Evolutionary conservation across 2,888 invertebrate species (phyloP).

Genomic region (Lasioglossum malachurum): DNA sequence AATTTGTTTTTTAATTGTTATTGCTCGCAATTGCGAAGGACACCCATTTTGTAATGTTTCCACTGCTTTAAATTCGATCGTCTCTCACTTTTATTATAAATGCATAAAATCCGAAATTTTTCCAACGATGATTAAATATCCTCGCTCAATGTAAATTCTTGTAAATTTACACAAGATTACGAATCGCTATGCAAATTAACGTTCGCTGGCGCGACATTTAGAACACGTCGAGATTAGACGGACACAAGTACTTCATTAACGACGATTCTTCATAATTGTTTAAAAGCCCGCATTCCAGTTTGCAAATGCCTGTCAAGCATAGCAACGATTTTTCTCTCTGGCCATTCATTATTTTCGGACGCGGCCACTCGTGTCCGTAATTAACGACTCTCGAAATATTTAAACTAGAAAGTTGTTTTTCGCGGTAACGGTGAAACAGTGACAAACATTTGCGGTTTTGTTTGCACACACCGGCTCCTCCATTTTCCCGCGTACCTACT

Average conservation of each 20-base stretch:
- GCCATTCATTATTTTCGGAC: not conserved
- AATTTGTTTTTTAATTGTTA: too few species aligned
- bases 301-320: not conserved
- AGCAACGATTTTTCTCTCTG: not conserved
- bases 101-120: not conserved
- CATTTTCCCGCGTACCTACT: not conserved
- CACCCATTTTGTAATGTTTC: not conserved
- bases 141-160: not conserved
- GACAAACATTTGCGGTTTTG: not conserved
- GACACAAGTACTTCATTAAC: not conserved
- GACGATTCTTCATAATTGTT: not conserved
- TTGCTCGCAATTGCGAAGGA: too few species aligned
- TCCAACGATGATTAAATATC: not conserved
- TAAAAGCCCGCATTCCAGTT: not conserved
- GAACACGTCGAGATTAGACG: not conserved
- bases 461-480: not conserved
- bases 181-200: not conserved
- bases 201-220: not conserved
- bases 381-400: constrained; percentile 15
- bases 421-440: not conserved
- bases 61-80: not conserved
- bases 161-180: not conserved
- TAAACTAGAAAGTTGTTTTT: constrained; percentile 1
- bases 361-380: not conserved
- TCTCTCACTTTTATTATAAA: not conserved